Percentiles rank a stretch among this genome's conserved stretches.
These are phyloP conservation scores for Acanthopleura granulata DNA, from an alignment of 2,888 invertebrate species.

Conservation along the genomic window DNA sequence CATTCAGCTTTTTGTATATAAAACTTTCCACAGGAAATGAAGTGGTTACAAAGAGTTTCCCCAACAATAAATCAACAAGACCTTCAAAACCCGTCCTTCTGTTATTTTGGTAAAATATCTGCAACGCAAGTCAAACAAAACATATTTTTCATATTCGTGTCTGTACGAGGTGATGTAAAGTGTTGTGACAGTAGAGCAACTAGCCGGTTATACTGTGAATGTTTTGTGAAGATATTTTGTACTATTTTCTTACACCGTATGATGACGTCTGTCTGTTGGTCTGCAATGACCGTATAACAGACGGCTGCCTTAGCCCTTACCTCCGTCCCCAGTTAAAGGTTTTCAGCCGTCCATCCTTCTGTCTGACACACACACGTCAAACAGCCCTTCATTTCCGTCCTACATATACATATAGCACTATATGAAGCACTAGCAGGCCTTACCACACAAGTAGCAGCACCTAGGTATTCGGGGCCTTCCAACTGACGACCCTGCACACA, in stretches of 20 bases:
- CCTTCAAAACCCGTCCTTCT: too few relatives aligned
- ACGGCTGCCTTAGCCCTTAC: conserved; percentile 8
- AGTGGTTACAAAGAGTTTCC: neutral
- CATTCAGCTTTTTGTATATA: too few relatives aligned
- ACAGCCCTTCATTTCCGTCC: conserved; percentile 30
- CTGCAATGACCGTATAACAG: neutral
- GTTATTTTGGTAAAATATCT: too few relatives aligned
- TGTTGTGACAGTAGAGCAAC: neutral
- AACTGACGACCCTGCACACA: too few relatives aligned
- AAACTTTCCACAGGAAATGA: conserved; percentile 5
- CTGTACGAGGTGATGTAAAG: neutral
- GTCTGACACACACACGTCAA: conserved; percentile 11
- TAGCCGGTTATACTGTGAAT: neutral
- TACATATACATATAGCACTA: neutral
- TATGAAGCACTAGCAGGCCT: too few relatives aligned
- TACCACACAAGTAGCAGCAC: too few relatives aligned
- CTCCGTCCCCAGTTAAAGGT: neutral
- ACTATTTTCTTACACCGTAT: conserved; percentile 11
- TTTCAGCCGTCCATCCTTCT: conserved; percentile 4
- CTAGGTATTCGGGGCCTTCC: too few relatives aligned
- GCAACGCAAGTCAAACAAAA: neutral
- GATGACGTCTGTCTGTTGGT: neutral
- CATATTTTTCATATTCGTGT: neutral
- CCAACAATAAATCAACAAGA: too few relatives aligned
- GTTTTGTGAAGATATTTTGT: conserved; percentile 1